Evolutionary conservation across 1,140 invertebrate genomes (phyloP).

Genomic region (Pogonus chalceus): DNA sequence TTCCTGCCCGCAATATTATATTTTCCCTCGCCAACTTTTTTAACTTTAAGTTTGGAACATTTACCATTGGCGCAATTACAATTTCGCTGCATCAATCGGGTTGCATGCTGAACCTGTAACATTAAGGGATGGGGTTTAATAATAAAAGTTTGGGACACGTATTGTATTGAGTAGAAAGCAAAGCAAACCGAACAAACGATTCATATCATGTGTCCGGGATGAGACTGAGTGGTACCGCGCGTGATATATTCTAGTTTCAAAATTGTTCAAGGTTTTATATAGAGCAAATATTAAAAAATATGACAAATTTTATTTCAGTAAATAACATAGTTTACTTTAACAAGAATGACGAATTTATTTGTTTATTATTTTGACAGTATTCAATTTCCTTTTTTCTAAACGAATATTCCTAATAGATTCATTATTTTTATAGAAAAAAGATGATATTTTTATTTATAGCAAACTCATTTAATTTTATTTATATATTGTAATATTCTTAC

Average conservation of each 20-base stretch:
- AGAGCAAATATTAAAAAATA: too few relatives aligned
- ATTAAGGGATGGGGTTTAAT: constrained; percentile 13
- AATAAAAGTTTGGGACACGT: not conserved
- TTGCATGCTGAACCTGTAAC: constrained; percentile 54
- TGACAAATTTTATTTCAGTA: too few relatives aligned
- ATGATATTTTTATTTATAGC: not conserved
- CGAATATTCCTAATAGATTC: too few relatives aligned
- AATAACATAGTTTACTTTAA: too few relatives aligned
- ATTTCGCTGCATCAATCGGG: constrained; percentile 53
- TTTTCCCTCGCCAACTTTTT: constrained; percentile 69
- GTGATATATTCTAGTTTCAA: not conserved
- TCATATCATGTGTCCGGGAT: not conserved
- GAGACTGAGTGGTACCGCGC: not conserved
- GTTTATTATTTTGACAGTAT: too few relatives aligned
- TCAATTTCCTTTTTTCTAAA: too few relatives aligned
- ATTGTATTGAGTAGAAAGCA: too few relatives aligned
- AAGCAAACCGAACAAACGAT: not conserved
- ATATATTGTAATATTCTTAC: constrained; percentile 32
- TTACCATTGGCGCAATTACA: constrained; percentile 59
- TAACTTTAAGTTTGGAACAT: constrained; percentile 61
- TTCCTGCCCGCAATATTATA: constrained; percentile 73
- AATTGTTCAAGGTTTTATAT: too few relatives aligned
- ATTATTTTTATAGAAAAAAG: constrained; percentile 10
- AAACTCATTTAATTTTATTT: too few relatives aligned
- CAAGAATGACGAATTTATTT: too few relatives aligned